Evolutionary conservation across 2,888 invertebrate genomes (phyloP).

Genomic region (Julus scanicus): DNA sequence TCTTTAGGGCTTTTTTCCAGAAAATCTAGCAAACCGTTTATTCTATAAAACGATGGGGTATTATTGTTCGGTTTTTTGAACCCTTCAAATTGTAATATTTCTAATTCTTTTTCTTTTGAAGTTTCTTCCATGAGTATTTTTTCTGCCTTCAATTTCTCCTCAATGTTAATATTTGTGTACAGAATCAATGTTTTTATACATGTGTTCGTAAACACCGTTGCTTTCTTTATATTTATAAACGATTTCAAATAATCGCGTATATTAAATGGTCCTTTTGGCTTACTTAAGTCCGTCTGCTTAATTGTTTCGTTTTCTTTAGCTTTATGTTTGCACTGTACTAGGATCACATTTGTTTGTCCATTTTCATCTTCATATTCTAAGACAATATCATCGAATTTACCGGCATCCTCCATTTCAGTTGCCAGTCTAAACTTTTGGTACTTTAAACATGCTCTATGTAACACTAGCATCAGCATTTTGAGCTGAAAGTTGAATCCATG

Average conservation of each 20-base stretch:
- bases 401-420: neutral
- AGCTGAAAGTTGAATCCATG: neutral
- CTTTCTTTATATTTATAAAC: neutral
- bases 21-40: neutral
- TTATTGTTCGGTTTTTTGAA: neutral
- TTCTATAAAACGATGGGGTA: neutral
- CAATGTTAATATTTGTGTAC: neutral
- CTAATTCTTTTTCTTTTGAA: neutral
- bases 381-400: neutral
- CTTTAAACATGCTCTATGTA: neutral
- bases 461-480: neutral
- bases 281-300: neutral
- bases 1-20: neutral
- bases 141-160: neutral
- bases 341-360: neutral
- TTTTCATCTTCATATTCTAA: neutral
- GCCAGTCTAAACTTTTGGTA: neutral
- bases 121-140: neutral
- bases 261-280: neutral
- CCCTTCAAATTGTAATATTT: neutral
- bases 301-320: neutral
- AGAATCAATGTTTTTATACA: neutral
- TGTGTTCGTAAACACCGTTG: neutral
- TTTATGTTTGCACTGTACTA: neutral
- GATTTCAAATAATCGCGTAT: neutral